Evolutionary conservation across 2,888 invertebrate genomes (phyloP).

Genomic region (Drosophila villosipedis): DNA sequence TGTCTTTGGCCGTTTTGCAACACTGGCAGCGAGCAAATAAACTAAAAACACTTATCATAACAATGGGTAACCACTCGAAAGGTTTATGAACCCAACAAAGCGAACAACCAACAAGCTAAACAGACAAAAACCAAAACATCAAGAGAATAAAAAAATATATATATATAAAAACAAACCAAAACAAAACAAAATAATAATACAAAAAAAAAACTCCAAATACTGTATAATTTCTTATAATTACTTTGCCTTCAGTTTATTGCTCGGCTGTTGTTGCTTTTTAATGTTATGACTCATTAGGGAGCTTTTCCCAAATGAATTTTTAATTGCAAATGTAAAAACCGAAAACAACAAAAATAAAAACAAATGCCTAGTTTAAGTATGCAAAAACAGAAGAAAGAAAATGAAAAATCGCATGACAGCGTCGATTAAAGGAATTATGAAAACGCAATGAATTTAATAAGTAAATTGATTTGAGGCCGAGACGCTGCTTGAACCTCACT

Average conservation of each 20-base stretch:
- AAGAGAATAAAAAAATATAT: slow-evolving; percentile 1
- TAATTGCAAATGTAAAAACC: slow-evolving; percentile 35
- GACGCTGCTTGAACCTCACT: slow-evolving; percentile 4
- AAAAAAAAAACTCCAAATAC: slow-evolving; percentile 1
- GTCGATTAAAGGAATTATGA: slow-evolving; percentile 35
- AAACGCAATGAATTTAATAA: slow-evolving; percentile 29
- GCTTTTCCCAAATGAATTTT: slow-evolving; percentile 44
- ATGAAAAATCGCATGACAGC: slow-evolving; percentile 2
- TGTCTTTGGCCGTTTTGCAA: not conserved
- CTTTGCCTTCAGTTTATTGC: slow-evolving; percentile 43
- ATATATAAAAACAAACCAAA: not conserved
- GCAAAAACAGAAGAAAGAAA: not conserved
- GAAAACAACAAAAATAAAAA: slow-evolving; percentile 2
- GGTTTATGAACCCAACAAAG: slow-evolving; percentile 56
- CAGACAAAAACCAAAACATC: slow-evolving; percentile 8
- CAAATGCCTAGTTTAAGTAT: slow-evolving; percentile 3
- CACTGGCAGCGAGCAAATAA: slow-evolving; percentile 6
- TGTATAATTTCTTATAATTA: slow-evolving; percentile 54
- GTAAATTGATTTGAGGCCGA: slow-evolving; percentile 37
- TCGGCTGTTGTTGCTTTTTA: slow-evolving; percentile 20
- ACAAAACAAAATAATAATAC: not conserved
- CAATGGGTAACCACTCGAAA: slow-evolving; percentile 62
- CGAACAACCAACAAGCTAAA: slow-evolving; percentile 10
- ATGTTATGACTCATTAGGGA: slow-evolving; percentile 34
- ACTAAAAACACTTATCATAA: slow-evolving; percentile 26